Percentiles rank a stretch among this genome's conserved stretches.
Evolutionary conservation across 2,113 vertebrate species (phyloP).

Genomic region (Xiphophorus maculatus): DNA sequence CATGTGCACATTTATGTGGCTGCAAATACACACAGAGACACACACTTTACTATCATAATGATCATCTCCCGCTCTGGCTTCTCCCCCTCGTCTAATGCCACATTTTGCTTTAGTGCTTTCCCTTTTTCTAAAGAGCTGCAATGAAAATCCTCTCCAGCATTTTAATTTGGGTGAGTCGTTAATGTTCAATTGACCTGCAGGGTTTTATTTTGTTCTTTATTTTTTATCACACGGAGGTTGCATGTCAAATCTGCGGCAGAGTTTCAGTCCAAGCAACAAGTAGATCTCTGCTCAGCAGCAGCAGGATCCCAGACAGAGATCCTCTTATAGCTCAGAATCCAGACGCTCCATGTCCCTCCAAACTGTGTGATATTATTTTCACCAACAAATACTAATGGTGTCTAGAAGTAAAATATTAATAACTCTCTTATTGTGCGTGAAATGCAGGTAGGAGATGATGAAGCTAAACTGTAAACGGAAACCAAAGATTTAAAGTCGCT

Average conservation of each 20-base stretch:
- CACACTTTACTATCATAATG: constrained; percentile 42
- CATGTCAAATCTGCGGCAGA: neutral
- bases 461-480: neutral
- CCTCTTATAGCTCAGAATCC: neutral
- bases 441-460: neutral
- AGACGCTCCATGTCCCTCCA: neutral
- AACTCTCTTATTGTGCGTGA: neutral
- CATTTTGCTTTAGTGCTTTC: constrained; percentile 36
- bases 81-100: constrained; percentile 37
- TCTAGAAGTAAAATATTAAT: neutral
- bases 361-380: neutral
- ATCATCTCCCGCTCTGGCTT: constrained; percentile 29
- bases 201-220: neutral
- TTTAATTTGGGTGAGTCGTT: constrained; percentile 22
- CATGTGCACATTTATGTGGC: constrained; percentile 41
- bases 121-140: constrained; percentile 20
- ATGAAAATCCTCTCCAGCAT: constrained; percentile 24
- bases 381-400: neutral
- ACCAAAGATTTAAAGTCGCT: neutral
- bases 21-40: constrained; percentile 22
- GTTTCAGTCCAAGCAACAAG: neutral
- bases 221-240: neutral
- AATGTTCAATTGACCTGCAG: neutral
- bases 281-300: neutral
- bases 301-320: neutral